A percentile compares a stretch with the other conserved stretches of the same genome.
Conservation (phyloP, 2,113 vertebrate species). For the Catharus bicknelli region DNA sequence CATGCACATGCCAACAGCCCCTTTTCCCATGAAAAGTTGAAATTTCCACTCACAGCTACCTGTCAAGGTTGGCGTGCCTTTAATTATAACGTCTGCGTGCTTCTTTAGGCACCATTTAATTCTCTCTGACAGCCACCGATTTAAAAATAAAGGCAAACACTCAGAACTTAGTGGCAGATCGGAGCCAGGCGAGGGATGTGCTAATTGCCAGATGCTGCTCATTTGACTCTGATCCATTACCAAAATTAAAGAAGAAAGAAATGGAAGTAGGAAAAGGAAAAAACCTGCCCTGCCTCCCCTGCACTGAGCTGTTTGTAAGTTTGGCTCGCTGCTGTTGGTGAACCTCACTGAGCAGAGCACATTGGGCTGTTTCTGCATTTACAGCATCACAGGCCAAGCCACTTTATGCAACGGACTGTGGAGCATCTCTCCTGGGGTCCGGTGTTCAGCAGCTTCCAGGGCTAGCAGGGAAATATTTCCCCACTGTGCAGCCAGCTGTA, state of each 20-base stretch:
- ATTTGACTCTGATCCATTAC: conserved; percentile 68
- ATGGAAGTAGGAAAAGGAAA: neutral
- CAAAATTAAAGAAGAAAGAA: conserved; percentile 50
- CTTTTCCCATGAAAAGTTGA: conserved; percentile 25
- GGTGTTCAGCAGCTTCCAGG: neutral
- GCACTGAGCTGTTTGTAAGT: conserved; percentile 40
- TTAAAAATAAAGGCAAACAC: conserved; percentile 78
- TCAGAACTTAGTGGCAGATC: conserved; percentile 71
- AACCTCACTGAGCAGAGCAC: conserved; percentile 23
- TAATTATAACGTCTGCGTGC: conserved; percentile 72
- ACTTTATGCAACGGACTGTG: conserved; percentile 59
- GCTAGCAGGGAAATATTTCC: conserved; percentile 52
- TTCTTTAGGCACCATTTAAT: conserved; percentile 74
- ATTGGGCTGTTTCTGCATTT: conserved; percentile 43
- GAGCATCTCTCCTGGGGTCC: conserved; percentile 55
- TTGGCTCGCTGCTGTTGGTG: neutral
- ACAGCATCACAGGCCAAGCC: conserved; percentile 42
- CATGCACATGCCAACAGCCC: neutral
- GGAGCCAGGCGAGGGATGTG: conserved; percentile 60
- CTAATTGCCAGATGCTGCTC: conserved; percentile 75
- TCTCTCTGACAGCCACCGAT: conserved; percentile 74
- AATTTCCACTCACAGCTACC: conserved; percentile 61
- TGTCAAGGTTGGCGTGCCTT: conserved; percentile 74
- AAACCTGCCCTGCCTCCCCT: neutral
- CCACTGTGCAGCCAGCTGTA: conserved; percentile 68